phyloP scores from a whole-genome alignment of 2,888 invertebrate genomes.

The Loripinus fragilis region DNA sequence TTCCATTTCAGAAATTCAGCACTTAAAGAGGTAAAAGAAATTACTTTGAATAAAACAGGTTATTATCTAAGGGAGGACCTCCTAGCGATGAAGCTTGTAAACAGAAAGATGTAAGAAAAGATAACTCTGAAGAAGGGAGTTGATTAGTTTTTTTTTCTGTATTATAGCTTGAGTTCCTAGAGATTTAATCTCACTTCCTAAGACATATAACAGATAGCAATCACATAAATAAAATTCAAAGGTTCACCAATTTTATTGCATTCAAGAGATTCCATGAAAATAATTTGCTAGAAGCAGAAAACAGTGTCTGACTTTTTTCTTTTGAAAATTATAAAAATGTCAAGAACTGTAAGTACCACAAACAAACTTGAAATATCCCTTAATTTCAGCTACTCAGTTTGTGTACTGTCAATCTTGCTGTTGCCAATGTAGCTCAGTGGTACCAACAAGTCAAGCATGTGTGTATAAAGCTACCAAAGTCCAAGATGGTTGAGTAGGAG shows the following conservation, averaged over 20 bases:
- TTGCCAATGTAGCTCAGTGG: no score
- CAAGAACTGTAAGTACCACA: no score
- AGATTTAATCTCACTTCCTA: conserved; percentile 10
- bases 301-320: no score
- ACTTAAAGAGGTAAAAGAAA: no score
- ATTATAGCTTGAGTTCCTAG: conserved; percentile 4
- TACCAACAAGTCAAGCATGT: no score
- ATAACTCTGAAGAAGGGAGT: background rate
- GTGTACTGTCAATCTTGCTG: no score
- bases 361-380: no score
- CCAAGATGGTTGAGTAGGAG: no score
- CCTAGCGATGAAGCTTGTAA: conserved; percentile 5
- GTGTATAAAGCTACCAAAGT: no score
- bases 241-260: conserved; percentile 11
- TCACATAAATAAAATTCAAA: conserved; percentile 16
- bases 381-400: no score
- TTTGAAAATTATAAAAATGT: no score
- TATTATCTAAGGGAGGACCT: background rate
- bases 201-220: background rate
- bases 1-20: no score
- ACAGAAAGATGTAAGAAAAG: conserved; percentile 7
- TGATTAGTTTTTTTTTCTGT: background rate
- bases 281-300: background rate
- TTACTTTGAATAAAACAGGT: conserved; percentile 1
- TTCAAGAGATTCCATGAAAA: background rate